Base-by-base conservation (phyloP, 2,113 vertebrate species). In the Paraplagusia blochii region DNA sequence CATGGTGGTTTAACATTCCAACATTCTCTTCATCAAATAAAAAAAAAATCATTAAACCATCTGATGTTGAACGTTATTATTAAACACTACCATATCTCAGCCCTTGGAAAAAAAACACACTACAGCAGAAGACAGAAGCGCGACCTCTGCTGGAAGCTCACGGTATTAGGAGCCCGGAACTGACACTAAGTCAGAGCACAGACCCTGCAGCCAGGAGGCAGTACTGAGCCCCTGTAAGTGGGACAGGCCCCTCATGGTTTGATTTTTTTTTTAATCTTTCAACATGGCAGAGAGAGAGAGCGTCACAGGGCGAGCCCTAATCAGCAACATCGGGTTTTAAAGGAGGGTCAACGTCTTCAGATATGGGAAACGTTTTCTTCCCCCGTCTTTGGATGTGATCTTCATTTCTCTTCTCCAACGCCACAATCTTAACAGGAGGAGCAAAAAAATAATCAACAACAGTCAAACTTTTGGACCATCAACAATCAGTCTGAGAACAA, bases 401-500 rank as follows among this genome's bases (percentile, higher is more conserved):
- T 87, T 97, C 95, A 33, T 97, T 98, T 70, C 91, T 90, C 87
- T 96, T 98, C 89, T 99, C 95, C 90, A 98, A 63, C 69, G 91
- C 89, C 88, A 95, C 91, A 29, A 99, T 98, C 97, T 99, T 82
- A 12, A 29, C 6, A 6, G 6, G 22, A 29, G 22, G 22, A 29
- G 22, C 22, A 29, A 29, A 54, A 49, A 16, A 22, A 7, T 36
- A 22, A 7, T 36, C 38, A 7, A 39, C 38, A 39, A 12, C 38
- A 39, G 38, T 39, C 10, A 7, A 7, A 39, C 38, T 39, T 39
- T 7, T 5, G 22, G 22, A n/a, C n/a, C n/a, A n/a, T n/a, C n/a
- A n/a, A n/a, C n/a, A n/a, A n/a, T n/a, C n/a, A n/a, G n/a, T n/a
- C n/a, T n/a, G n/a, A n/a, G n/a, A n/a, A n/a, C n/a, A n/a, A n/a